phyloP scores from a whole-genome alignment of 1,140 invertebrate species.

The Lutraria rhynchaena region DNA sequence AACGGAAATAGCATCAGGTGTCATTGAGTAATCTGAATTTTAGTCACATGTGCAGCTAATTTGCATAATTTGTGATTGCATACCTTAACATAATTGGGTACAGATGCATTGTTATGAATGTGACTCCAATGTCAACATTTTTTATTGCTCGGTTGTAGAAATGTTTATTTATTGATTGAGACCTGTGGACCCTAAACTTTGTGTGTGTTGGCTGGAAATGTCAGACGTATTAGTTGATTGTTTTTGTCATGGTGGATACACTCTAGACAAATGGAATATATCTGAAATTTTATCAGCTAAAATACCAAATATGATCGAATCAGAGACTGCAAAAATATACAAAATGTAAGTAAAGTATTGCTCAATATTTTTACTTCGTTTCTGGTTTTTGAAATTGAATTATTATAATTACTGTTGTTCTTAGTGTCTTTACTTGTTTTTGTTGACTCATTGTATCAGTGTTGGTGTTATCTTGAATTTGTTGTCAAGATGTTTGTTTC shows the following conservation, averaged over 20 bases:
- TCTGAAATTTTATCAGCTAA: background rate
- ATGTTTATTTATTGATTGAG: slow-evolving; percentile 30
- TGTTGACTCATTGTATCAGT: no score
- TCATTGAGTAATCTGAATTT: background rate
- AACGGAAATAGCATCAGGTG: slow-evolving; percentile 12
- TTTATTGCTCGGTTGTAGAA: no score
- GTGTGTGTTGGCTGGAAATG: background rate
- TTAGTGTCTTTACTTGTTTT: no score
- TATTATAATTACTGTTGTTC: no score
- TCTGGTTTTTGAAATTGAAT: no score
- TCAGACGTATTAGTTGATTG: slow-evolving; percentile 24
- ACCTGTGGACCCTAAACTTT: slow-evolving; percentile 9
- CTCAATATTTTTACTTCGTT: background rate
- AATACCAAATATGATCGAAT: slow-evolving; percentile 44
- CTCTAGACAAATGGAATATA: slow-evolving; percentile 19
- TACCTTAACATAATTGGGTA: slow-evolving; percentile 18
- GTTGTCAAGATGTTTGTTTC: no score
- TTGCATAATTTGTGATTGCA: background rate
- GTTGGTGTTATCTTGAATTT: no score
- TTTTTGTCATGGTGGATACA: slow-evolving; percentile 25
- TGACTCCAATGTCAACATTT: no score
- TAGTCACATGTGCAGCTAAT: background rate
- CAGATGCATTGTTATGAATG: no score
- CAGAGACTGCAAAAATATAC: slow-evolving; percentile 46
- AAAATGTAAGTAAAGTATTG: slow-evolving; percentile 48